Evolutionary conservation across 1,140 invertebrate species (phyloP).

Genomic region (Drosophila quadrilineata): DNA sequence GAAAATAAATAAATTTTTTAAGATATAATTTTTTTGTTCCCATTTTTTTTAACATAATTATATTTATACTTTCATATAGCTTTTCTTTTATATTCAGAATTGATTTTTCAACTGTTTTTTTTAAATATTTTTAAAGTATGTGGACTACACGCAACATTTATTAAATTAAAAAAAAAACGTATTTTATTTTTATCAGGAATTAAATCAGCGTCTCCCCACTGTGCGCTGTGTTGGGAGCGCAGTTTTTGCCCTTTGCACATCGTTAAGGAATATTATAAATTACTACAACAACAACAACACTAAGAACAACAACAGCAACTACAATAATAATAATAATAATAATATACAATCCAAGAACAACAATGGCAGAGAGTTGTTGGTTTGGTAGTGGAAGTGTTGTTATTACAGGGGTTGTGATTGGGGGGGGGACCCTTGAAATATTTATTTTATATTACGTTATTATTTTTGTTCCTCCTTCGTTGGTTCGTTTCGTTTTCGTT

Average conservation of each 20-base stretch:
- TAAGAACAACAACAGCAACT: constrained; percentile 50
- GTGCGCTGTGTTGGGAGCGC: constrained; percentile 53
- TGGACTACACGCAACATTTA: too few relatives aligned
- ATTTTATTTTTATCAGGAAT: not conserved
- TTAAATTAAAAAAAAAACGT: not conserved
- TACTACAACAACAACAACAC: constrained; percentile 65
- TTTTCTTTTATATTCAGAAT: too few relatives aligned
- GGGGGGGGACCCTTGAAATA: constrained; percentile 62
- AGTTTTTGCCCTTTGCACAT: constrained; percentile 78
- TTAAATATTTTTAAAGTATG: not conserved
- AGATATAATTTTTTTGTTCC: too few relatives aligned
- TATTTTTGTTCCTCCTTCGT: too few relatives aligned
- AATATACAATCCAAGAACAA: constrained; percentile 39
- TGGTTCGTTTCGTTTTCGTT: constrained; percentile 35
- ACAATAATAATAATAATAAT: constrained; percentile 38
- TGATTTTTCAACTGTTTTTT: too few relatives aligned
- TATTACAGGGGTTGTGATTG: too few relatives aligned
- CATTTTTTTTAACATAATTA: too few relatives aligned
- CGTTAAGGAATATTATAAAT: constrained; percentile 81
- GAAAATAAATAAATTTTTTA: too few relatives aligned
- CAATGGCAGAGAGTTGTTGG: constrained; percentile 24
- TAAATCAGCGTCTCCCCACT: constrained; percentile 22
- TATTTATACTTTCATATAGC: too few relatives aligned
- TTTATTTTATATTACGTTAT: constrained; percentile 76
- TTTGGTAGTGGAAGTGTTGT: too few relatives aligned